These are phyloP conservation scores for Delphinus delphis DNA, from an alignment of 2,113 vertebrate species.

Conservation along the genomic window DNA sequence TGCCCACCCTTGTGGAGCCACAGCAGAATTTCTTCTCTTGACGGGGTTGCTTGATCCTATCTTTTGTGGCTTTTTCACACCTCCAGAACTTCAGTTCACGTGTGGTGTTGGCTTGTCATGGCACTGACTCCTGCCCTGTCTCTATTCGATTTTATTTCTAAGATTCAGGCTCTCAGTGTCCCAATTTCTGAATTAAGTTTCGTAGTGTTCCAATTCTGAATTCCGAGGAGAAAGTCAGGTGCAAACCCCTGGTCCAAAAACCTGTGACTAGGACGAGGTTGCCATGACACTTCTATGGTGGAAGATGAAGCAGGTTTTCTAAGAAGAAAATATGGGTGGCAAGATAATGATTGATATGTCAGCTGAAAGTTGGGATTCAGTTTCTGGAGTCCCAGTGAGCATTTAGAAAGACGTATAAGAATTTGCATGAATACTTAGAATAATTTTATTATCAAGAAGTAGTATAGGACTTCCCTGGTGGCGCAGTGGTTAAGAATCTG, in stretches of 20 bases:
- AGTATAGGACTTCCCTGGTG: not conserved
- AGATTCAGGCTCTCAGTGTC: not conserved
- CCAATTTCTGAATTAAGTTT: slow-evolving; percentile 43
- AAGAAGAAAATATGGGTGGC: not conserved
- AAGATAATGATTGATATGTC: not conserved
- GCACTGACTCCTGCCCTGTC: not conserved
- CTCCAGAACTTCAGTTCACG: not conserved
- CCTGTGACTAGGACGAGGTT: not conserved
- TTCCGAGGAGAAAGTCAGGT: slow-evolving; percentile 29
- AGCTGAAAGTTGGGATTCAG: not conserved
- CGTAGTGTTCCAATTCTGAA: not conserved
- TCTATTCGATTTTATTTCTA: slow-evolving; percentile 28
- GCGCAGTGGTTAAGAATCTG: too few species aligned
- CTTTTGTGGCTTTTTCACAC: not conserved
- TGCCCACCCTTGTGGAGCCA: not conserved
- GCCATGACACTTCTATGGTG: not conserved
- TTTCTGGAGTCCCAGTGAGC: not conserved
- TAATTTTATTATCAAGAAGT: slow-evolving; percentile 23
- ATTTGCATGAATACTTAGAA: not conserved
- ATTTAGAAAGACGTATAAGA: slow-evolving; percentile 14
- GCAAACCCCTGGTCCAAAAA: not conserved
- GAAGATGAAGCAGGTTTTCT: not conserved
- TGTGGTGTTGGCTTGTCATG: not conserved
- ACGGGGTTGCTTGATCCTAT: not conserved
- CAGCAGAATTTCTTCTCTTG: slow-evolving; percentile 2